These are phyloP conservation scores for Anisognathus igniventris DNA, from an alignment of 2,797 vertebrate species.

Conservation along the genomic window DNA sequence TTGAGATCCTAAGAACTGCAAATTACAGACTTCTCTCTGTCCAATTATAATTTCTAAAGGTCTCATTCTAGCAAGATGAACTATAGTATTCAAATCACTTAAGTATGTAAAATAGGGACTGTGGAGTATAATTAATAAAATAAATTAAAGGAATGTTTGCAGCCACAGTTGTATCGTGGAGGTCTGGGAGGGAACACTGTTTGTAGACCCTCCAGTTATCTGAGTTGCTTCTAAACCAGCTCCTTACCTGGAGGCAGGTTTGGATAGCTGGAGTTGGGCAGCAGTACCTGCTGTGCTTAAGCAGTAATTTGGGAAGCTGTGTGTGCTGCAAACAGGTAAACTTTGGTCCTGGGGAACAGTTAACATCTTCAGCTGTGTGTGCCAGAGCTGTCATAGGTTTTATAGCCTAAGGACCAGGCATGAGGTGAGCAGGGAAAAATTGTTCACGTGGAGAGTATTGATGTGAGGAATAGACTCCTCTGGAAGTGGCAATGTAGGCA, in stretches of 20 bases:
- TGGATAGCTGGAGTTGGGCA: not conserved
- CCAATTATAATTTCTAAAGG: constrained; percentile 57
- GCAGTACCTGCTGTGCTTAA: not conserved
- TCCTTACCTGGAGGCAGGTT: not conserved
- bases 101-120: constrained; percentile 47
- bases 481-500: not conserved
- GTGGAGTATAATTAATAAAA: constrained; percentile 35
- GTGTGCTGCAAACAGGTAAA: not conserved
- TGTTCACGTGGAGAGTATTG: not conserved
- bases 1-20: constrained; percentile 26
- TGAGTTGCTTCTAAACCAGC: not conserved
- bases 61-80: constrained; percentile 55
- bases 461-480: constrained; percentile 18
- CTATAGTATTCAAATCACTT: constrained; percentile 37
- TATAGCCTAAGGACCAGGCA: not conserved
- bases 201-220: not conserved
- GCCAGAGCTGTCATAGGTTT: not conserved
- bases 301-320: not conserved
- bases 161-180: accelerated
- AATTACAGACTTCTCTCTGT: constrained; percentile 37
- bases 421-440: constrained; percentile 5
- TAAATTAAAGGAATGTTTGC: constrained; percentile 24
- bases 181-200: not conserved
- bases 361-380: not conserved
- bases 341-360: not conserved